Conservation (phyloP, 2,113 vertebrate species). For the Platanista minor region DNA sequence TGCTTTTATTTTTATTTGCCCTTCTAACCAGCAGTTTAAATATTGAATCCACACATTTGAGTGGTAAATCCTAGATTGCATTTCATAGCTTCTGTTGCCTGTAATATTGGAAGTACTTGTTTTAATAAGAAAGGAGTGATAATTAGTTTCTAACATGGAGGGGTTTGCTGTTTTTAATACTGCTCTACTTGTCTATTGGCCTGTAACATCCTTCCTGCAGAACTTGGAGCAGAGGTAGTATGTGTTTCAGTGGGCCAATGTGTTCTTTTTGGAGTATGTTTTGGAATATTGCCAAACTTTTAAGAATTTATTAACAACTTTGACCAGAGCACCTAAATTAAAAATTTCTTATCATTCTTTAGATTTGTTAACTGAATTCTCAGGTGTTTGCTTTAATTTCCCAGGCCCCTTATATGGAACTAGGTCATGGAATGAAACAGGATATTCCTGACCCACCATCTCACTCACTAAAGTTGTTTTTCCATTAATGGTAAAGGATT, state of each 20-base stretch:
- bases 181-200: constrained; percentile 67
- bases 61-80: constrained; percentile 71
- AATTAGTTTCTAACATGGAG: constrained; percentile 76
- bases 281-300: constrained; percentile 65
- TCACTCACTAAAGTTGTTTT: not conserved
- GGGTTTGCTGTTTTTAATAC: constrained; percentile 76
- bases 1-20: constrained; percentile 22
- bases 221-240: constrained; percentile 78
- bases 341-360: constrained; percentile 33
- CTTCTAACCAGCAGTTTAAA: constrained; percentile 9
- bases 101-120: constrained; percentile 72
- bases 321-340: constrained; percentile 45
- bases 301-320: constrained; percentile 56
- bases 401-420: not conserved
- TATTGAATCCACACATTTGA: constrained; percentile 44
- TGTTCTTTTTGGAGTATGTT: constrained; percentile 44
- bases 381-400: constrained; percentile 27
- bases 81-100: constrained; percentile 69
- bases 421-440: not conserved
- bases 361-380: constrained; percentile 42
- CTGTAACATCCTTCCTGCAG: constrained; percentile 75
- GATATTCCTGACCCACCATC: not conserved
- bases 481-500: not conserved
- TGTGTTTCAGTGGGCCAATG: constrained; percentile 71
- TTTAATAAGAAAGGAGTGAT: constrained; percentile 72